Base-by-base conservation (phyloP, 2,888 invertebrate genomes). In the Cerceris rybyensis region DNA sequence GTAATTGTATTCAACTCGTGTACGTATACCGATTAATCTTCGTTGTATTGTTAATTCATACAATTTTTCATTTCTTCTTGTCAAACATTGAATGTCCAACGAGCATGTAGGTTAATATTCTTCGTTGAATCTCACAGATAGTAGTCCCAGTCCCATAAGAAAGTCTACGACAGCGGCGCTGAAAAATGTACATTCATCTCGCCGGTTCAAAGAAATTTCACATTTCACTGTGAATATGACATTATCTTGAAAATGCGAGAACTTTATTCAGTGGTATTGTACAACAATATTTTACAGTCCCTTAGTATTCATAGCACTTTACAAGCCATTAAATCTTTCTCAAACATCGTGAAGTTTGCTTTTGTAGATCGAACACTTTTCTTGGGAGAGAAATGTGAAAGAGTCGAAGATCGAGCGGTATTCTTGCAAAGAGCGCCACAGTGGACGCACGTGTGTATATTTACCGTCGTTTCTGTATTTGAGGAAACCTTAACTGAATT, bases 281-380 rank as follows among this genome's bases (percentile, higher is more conserved):
- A 42, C 54, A 42, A 57, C 66, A 65, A 63, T 60, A 66, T 71
- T 54, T 49, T 39, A 46, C 49, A 14, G 14, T 14, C 28, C 49
- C 61, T 59, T 63, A 57, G 50, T 66, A 61, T 75, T 71, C 65
- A 66, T 75, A 43, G 49, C 55, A 28, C 60, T 75, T 66, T 57
- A 28, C 64, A 14, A 59, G 59, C 65, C 65, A 65, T 75, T 71
- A 70, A 60, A 54, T 55, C 49, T 49, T 68, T 61, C 59, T 55
- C 74, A 60, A 65, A 65, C 60, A 71, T n/a, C 54, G 6, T 16
- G 16, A 71, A 52, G 72, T 71, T 71, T 60, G 49, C 71, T 13
- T 54, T 60, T 49, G 13, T 65, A 71, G 65, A 75, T 75, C 61
- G 65, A 54, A 52, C 57, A 39, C 13, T 50, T 17, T 39, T 66